phyloP scores from a whole-genome alignment of 2,888 invertebrate genomes.

The Erannis defoliaria region DNA sequence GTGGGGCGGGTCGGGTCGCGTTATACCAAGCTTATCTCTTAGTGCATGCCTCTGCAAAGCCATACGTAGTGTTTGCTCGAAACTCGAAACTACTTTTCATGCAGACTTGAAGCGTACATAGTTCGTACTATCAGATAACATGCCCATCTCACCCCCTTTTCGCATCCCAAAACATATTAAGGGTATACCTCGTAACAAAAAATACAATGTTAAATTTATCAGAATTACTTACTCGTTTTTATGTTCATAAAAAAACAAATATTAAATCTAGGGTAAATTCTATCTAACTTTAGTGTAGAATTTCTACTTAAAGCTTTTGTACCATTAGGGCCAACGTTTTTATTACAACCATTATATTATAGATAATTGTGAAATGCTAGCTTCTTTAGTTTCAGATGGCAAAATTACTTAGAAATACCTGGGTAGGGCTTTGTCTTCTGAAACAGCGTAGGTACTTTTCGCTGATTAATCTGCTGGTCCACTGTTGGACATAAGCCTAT shows the following conservation, averaged over 20 bases:
- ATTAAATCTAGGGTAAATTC: neutral
- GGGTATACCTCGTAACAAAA: conserved; percentile 1
- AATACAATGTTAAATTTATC: neutral
- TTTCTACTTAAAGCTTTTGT: neutral
- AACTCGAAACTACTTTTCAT: conserved; percentile 42
- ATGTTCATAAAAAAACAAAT: neutral
- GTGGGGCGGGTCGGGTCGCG: conserved; percentile 48
- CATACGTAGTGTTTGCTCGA: conserved; percentile 43
- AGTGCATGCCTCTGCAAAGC: conserved; percentile 49
- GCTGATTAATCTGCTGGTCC: no score
- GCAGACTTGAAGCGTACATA: conserved; percentile 13
- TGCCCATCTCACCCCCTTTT: neutral
- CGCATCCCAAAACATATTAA: conserved; percentile 2
- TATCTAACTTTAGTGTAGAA: neutral
- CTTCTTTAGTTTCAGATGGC: no score
- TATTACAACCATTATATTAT: no score
- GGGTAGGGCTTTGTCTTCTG: no score
- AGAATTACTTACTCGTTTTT: neutral
- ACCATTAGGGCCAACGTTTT: neutral
- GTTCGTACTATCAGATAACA: conserved; percentile 9
- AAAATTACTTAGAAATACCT: no score
- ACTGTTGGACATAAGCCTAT: no score
- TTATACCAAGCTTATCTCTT: conserved; percentile 58
- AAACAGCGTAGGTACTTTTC: no score
- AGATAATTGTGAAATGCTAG: no score